Conservation (phyloP, 2,113 vertebrate genomes). For the Petrocephalus microphthalmus region DNA sequence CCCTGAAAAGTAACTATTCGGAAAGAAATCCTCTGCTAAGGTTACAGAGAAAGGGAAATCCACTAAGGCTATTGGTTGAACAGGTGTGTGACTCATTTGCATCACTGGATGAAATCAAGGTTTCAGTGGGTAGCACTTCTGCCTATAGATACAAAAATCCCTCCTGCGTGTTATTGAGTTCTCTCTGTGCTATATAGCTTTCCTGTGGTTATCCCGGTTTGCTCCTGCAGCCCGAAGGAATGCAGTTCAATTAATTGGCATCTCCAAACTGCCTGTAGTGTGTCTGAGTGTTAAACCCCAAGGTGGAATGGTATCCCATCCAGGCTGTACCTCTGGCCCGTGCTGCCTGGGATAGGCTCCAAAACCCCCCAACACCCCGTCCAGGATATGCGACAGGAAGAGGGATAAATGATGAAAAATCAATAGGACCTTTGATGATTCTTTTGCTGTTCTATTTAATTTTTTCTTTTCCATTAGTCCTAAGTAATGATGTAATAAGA, state of each 20-base stretch:
- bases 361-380: background rate
- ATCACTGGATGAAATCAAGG: conserved; percentile 24
- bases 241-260: background rate
- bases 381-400: background rate
- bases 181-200: background rate
- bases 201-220: background rate
- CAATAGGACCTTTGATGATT: background rate
- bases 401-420: background rate
- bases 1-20: conserved; percentile 21
- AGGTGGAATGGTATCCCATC: background rate
- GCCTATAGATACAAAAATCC: background rate
- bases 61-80: conserved; percentile 28
- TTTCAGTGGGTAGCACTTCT: background rate
- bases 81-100: conserved; percentile 24
- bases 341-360: background rate
- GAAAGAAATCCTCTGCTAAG: conserved; percentile 18
- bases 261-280: background rate
- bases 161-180: background rate
- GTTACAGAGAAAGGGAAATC: conserved; percentile 10
- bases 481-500: background rate
- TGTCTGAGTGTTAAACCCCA: background rate
- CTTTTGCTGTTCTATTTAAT: background rate
- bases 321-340: background rate
- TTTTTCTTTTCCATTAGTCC: background rate
- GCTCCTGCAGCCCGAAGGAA: background rate